Evolutionary conservation across 2,888 invertebrate genomes (phyloP).

Genomic region (Epirrhoe tristata): DNA sequence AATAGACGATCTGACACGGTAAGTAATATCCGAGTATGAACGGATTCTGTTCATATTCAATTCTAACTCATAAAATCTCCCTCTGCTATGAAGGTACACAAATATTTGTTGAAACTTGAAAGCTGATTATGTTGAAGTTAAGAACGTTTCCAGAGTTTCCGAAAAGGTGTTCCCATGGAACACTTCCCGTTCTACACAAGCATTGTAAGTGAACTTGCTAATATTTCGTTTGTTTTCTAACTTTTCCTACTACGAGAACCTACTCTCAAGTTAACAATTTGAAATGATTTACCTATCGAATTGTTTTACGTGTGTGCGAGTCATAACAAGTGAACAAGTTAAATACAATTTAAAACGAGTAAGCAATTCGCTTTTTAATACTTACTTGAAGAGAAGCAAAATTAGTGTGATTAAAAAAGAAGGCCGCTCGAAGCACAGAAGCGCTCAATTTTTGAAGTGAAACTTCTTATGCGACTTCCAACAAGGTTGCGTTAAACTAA

Average conservation of each 20-base stretch:
- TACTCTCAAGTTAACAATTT: background rate
- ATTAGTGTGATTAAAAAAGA: too few species aligned
- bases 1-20: too few species aligned
- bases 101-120: conserved; percentile 20
- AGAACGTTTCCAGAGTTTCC: conserved; percentile 22
- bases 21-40: too few species aligned
- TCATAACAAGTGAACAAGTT: background rate
- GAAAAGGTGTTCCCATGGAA: conserved; percentile 7
- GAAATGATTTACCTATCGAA: background rate
- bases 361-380: too few species aligned
- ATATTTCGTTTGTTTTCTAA: background rate
- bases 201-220: conserved; percentile 5
- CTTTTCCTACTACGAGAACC: background rate
- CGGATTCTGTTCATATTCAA: too few species aligned
- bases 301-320: background rate
- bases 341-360: too few species aligned
- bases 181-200: conserved; percentile 3
- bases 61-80: too few species aligned
- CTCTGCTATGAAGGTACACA: background rate
- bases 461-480: too few species aligned
- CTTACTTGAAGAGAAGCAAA: too few species aligned
- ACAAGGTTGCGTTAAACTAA: too few species aligned
- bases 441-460: too few species aligned
- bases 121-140: conserved; percentile 23
- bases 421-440: too few species aligned